phyloP scores from a whole-genome alignment of 2,888 invertebrate species.

The Limnephilus rhombicus region DNA sequence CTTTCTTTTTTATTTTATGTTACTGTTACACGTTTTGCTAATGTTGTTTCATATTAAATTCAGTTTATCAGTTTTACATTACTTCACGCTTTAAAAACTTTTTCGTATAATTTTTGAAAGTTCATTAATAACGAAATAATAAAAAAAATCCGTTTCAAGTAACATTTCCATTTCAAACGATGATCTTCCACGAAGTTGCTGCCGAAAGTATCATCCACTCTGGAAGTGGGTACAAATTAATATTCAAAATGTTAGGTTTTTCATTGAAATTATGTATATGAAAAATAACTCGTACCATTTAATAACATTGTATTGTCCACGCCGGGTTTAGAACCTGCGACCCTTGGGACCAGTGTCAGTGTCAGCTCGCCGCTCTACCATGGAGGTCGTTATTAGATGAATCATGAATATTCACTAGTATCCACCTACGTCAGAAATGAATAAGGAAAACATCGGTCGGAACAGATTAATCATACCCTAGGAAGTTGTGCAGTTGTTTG shows the following conservation, averaged over 20 bases:
- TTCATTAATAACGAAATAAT: no score
- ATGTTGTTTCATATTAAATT: no score
- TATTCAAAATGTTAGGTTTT: not conserved
- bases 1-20: no score
- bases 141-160: not conserved
- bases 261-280: not conserved
- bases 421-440: not conserved
- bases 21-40: no score
- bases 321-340: not conserved
- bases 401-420: not conserved
- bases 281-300: not conserved
- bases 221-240: not conserved
- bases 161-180: not conserved
- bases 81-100: no score
- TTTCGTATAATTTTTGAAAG: no score
- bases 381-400: not conserved
- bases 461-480: not conserved
- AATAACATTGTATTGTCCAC: not conserved
- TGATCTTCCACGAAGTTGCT: not conserved
- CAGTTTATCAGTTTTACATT: no score
- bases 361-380: not conserved
- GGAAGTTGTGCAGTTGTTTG: not conserved
- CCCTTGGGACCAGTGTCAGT: not conserved
- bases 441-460: not conserved
- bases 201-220: not conserved